A percentile compares a stretch with the other conserved stretches of the same genome.
Evolutionary conservation across 2,797 vertebrate species (phyloP).

Genomic region (Danio jaintianensis): DNA sequence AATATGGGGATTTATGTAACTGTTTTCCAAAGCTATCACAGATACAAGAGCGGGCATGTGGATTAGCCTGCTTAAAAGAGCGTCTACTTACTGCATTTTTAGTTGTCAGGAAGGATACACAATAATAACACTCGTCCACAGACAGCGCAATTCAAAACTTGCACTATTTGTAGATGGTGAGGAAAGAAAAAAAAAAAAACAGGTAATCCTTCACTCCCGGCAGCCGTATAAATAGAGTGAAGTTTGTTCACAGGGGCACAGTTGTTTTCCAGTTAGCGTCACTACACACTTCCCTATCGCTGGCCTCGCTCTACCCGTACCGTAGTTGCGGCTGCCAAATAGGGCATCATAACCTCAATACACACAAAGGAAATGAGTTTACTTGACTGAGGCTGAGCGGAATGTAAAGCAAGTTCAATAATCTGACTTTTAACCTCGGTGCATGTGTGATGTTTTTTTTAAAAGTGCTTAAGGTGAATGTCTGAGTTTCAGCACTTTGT

Average conservation of each 20-base stretch:
- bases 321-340: conserved; percentile 55
- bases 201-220: conserved; percentile 63
- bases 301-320: conserved; percentile 44
- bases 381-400: background rate
- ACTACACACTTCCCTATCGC: conserved; percentile 63
- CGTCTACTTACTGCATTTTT: conserved; percentile 35
- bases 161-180: conserved; percentile 64
- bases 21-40: conserved; percentile 30
- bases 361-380: conserved; percentile 6
- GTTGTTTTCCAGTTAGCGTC: conserved; percentile 73
- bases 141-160: conserved; percentile 60
- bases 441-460: background rate
- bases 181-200: conserved; percentile 65
- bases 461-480: conserved; percentile 15
- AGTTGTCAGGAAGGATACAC: conserved; percentile 48
- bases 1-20: conserved; percentile 31
- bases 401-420: background rate
- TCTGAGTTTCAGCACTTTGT: conserved; percentile 31
- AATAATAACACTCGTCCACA: conserved; percentile 50
- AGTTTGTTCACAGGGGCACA: conserved; percentile 67
- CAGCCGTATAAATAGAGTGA: conserved; percentile 68
- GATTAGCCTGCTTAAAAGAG: conserved; percentile 46
- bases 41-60: conserved; percentile 26
- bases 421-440: conserved; percentile 16
- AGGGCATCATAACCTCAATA: conserved; percentile 55